These are phyloP conservation scores for Salvator merianae DNA, from an alignment of 2,113 vertebrate genomes.

Conservation along the genomic window DNA sequence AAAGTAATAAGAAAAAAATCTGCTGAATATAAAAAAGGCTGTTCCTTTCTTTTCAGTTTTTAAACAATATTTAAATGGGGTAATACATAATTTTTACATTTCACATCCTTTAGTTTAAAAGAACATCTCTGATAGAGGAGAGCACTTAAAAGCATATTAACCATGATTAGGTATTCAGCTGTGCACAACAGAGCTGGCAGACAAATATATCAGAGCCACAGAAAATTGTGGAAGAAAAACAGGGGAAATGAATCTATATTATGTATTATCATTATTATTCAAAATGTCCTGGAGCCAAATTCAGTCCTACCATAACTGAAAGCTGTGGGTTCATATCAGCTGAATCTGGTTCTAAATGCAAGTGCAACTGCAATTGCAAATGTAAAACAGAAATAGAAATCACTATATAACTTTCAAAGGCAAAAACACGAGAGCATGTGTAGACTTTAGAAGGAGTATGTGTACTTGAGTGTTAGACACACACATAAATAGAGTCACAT, in stretches of 20 bases:
- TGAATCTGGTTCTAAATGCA: neutral
- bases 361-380: neutral
- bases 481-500: neutral
- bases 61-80: conserved; percentile 20
- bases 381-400: conserved; percentile 13
- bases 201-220: conserved; percentile 32
- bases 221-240: conserved; percentile 35
- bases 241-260: conserved; percentile 22
- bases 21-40: neutral
- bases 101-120: conserved; percentile 27
- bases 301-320: neutral
- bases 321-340: neutral
- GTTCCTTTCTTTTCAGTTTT: conserved; percentile 33
- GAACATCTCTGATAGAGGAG: conserved; percentile 39
- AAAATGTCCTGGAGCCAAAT: conserved; percentile 26
- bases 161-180: conserved; percentile 46
- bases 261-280: conserved; percentile 33
- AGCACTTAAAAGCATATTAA: conserved; percentile 32
- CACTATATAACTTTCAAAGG: conserved; percentile 7
- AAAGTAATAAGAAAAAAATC: neutral
- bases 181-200: conserved; percentile 35
- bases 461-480: too few relatives aligned
- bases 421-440: neutral
- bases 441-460: neutral
- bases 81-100: conserved; percentile 30